phyloP scores from a whole-genome alignment of 2,113 vertebrate genomes.

The Acanthisitta chloris region DNA sequence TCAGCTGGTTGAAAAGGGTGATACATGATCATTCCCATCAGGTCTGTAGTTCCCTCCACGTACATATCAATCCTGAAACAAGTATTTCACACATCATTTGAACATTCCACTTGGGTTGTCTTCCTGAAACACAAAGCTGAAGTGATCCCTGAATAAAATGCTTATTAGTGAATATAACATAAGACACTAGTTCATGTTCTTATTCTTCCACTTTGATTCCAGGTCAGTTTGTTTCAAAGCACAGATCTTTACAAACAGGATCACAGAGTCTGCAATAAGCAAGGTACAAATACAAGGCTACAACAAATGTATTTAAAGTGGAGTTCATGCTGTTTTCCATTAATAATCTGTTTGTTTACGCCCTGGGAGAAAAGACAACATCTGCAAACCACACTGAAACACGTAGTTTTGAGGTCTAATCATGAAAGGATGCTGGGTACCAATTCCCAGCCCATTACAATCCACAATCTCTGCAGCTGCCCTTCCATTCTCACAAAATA shows the following conservation, averaged over 20 bases:
- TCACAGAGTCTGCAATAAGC: not conserved
- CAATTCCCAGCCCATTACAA: not conserved
- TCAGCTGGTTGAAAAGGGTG: conserved; percentile 62
- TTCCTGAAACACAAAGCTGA: not conserved
- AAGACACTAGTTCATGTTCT: not conserved
- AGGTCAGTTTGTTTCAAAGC: not conserved
- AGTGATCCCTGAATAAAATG: not conserved
- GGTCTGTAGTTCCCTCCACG: conserved; percentile 78
- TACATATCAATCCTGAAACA: conserved; percentile 87
- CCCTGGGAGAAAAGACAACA: not conserved
- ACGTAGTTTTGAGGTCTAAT: not conserved
- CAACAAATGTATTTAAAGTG: not conserved
- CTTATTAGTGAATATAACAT: not conserved
- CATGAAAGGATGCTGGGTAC: not conserved
- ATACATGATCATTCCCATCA: conserved; percentile 80
- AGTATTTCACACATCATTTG: not conserved
- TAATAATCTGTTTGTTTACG: not conserved
- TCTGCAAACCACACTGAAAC: not conserved
- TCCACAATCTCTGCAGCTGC: not conserved
- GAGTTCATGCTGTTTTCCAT: not conserved
- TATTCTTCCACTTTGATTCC: not conserved
- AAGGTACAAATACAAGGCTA: not conserved
- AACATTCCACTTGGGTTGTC: not conserved
- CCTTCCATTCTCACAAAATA: not conserved
- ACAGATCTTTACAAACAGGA: not conserved